phyloP scores from a whole-genome alignment of 1,140 invertebrate genomes.

The Saccostrea echinata region DNA sequence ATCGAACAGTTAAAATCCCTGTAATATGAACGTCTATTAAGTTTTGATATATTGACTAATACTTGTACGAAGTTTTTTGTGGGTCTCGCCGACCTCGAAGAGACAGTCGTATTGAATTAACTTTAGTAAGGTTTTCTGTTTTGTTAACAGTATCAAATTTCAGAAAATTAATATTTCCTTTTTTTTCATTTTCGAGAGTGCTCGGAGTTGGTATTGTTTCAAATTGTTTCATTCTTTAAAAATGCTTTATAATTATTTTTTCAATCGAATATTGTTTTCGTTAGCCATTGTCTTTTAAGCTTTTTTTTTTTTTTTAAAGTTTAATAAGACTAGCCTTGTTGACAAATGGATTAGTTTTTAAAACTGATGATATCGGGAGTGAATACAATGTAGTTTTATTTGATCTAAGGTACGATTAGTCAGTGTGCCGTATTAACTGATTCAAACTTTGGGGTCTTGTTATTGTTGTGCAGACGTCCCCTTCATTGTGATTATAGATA shows the following conservation, averaged over 20 bases:
- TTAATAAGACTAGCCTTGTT: background rate
- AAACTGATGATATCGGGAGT: slow-evolving; percentile 18
- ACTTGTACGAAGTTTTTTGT: background rate
- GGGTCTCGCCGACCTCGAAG: background rate
- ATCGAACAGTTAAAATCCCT: background rate
- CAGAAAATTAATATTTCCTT: background rate
- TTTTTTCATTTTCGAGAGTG: background rate
- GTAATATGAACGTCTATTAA: background rate
- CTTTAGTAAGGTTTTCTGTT: background rate
- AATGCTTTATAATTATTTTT: background rate
- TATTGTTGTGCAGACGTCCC: background rate
- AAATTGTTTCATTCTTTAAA: background rate
- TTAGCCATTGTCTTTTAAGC: too few species aligned
- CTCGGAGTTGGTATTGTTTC: background rate
- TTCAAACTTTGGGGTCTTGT: background rate
- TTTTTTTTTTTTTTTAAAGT: background rate
- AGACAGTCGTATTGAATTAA: background rate
- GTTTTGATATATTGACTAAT: background rate
- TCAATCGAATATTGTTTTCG: too few species aligned
- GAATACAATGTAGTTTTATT: slow-evolving; percentile 27
- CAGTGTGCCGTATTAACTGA: background rate
- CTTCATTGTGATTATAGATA: background rate
- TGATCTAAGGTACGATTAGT: background rate
- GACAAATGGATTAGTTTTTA: slow-evolving; percentile 22
- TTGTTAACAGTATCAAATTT: background rate